Percentiles rank a stretch among this genome's conserved stretches.
These are phyloP conservation scores for Litocranius walleri DNA, from an alignment of 2,113 vertebrate species.

Conservation along the genomic window DNA sequence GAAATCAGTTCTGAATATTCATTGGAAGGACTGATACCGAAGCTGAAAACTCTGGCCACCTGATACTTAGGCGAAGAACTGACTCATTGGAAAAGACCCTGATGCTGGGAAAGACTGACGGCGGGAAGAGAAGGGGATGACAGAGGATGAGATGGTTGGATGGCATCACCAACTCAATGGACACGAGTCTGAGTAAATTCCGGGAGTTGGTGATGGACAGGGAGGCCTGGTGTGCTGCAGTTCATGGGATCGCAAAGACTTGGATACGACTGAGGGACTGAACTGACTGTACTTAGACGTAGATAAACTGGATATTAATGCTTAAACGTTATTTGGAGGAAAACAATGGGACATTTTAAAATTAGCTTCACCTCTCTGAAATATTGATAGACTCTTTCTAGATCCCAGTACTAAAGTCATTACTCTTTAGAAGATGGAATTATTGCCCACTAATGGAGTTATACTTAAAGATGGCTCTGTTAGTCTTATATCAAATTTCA, in stretches of 20 bases:
- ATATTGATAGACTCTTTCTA: background rate
- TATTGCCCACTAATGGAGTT: background rate
- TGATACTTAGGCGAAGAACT: background rate
- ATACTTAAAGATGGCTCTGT: background rate
- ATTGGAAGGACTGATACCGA: background rate
- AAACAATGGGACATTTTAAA: background rate
- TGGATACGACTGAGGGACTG: fast-evolving
- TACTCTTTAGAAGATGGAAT: background rate
- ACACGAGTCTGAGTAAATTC: background rate
- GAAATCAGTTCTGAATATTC: background rate
- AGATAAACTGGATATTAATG: background rate
- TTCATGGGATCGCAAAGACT: background rate
- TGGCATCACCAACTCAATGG: background rate
- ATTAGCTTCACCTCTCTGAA: slow-evolving; percentile 2
- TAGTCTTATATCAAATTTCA: slow-evolving; percentile 17
- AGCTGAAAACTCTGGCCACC: background rate
- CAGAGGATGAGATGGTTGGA: background rate
- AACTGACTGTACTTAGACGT: background rate
- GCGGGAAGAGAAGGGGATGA: fast-evolving
- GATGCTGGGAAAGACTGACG: background rate
- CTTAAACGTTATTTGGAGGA: background rate
- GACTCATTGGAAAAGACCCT: background rate
- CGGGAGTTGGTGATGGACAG: background rate
- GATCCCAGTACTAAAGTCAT: background rate
- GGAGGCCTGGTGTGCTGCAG: background rate